phyloP scores from a whole-genome alignment of 2,888 invertebrate genomes.

The Psococerastis gibbosa region DNA sequence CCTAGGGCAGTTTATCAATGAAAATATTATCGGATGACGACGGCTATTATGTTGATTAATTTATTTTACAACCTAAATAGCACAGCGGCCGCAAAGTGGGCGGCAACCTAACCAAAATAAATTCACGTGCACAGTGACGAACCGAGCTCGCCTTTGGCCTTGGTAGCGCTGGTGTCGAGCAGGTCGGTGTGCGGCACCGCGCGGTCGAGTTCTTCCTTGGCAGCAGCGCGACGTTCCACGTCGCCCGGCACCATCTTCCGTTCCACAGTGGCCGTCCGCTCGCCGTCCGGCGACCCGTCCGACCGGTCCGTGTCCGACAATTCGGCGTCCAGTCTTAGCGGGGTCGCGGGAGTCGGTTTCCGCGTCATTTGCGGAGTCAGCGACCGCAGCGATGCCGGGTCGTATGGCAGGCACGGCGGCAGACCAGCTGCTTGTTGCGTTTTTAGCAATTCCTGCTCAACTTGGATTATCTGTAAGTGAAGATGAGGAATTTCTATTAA shows the following conservation, averaged over 20 bases:
- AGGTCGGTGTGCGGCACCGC: slow-evolving; percentile 75
- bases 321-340: slow-evolving; percentile 49
- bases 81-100: no score
- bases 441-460: slow-evolving; percentile 68
- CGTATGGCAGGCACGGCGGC: slow-evolving; percentile 62
- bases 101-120: no score
- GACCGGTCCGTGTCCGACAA: slow-evolving; percentile 74
- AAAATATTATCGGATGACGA: no score
- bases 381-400: slow-evolving; percentile 49
- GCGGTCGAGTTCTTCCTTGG: slow-evolving; percentile 54
- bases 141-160: slow-evolving; percentile 71
- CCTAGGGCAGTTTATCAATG: no score
- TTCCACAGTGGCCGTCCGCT: slow-evolving; percentile 55
- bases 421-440: slow-evolving; percentile 79
- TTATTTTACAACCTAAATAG: no score
- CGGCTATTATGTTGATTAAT: no score
- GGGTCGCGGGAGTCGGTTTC: slow-evolving; percentile 44
- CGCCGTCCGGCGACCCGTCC: slow-evolving; percentile 61
- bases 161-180: slow-evolving; percentile 70
- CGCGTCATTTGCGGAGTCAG: slow-evolving; percentile 59
- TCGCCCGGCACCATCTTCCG: slow-evolving; percentile 38
- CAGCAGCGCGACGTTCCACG: slow-evolving; percentile 12
- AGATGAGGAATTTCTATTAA: no score
- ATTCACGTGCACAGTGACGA: neutral
- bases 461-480: slow-evolving; percentile 36